Percentiles rank a stretch among this genome's conserved stretches.
These are phyloP conservation scores for Phrixothrix hirtus DNA, from an alignment of 2,888 invertebrate species.

Conservation along the genomic window DNA sequence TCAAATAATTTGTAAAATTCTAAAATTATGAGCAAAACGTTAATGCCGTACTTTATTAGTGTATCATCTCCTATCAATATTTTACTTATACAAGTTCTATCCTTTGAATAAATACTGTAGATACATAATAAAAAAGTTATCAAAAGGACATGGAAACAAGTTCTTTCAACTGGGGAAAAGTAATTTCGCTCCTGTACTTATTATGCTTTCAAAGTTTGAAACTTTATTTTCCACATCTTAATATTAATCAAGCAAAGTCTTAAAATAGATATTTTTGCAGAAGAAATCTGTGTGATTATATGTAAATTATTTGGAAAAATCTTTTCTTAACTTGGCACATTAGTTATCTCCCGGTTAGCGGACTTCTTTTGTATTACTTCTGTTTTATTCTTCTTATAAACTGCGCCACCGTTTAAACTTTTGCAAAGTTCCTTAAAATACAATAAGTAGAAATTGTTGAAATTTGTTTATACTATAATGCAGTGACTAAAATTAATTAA, in stretches of 20 bases:
- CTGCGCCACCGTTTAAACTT: too few species aligned
- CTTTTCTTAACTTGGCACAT: background rate
- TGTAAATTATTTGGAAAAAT: conserved; percentile 19
- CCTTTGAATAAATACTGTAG: conserved; percentile 17
- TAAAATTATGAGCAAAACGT: too few species aligned
- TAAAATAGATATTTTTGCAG: conserved; percentile 20
- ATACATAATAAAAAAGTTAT: conserved; percentile 20
- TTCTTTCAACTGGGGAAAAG: conserved; percentile 26
- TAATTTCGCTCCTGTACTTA: conserved; percentile 29
- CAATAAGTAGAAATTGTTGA: too few species aligned
- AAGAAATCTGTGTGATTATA: conserved; percentile 21
- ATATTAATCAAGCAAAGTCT: conserved; percentile 26
- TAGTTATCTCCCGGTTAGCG: background rate
- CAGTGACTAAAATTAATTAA: too few species aligned
- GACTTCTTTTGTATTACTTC: background rate
- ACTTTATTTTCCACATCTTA: conserved; percentile 26
- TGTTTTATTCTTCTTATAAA: background rate
- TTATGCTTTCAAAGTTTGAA: conserved; percentile 25
- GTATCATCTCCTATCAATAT: too few species aligned
- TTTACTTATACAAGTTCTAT: conserved; percentile 13
- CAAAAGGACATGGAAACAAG: conserved; percentile 21
- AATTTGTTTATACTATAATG: too few species aligned
- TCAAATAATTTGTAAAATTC: too few species aligned
- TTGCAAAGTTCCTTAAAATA: too few species aligned
- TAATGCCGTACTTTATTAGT: too few species aligned